These are phyloP conservation scores for Adoxophyes honmai DNA, from an alignment of 1,140 invertebrate species.

Conservation along the genomic window DNA sequence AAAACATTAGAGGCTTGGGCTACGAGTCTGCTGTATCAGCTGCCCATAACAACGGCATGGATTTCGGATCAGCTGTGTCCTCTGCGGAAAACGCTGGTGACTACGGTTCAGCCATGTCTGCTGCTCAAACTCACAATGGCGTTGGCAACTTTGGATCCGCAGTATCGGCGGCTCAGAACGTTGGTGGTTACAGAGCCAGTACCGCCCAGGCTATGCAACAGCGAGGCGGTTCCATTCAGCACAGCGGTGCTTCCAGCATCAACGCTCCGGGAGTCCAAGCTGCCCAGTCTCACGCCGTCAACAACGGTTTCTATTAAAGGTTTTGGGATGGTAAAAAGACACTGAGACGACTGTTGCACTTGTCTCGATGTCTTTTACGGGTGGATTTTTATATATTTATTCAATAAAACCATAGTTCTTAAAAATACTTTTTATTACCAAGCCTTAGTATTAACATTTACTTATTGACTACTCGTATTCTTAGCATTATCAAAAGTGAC, in stretches of 20 bases:
- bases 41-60: constrained; percentile 29
- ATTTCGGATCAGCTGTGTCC: constrained; percentile 26
- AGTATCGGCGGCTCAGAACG: constrained; percentile 36
- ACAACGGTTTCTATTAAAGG: constrained; percentile 46
- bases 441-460: not conserved
- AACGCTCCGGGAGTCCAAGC: constrained; percentile 55
- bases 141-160: constrained; percentile 25
- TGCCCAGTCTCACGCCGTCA: constrained; percentile 51
- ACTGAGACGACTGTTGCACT: constrained; percentile 45
- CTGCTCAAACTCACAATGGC: constrained; percentile 31
- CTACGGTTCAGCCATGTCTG: constrained; percentile 41
- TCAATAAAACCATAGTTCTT: constrained; percentile 28
- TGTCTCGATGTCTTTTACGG: constrained; percentile 40
- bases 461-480: constrained; percentile 16
- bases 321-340: constrained; percentile 26
- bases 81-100: constrained; percentile 25
- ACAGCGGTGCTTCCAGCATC: constrained; percentile 51
- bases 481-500: constrained; percentile 31
- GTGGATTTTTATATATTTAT: not conserved
- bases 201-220: constrained; percentile 47
- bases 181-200: constrained; percentile 41
- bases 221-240: constrained; percentile 33
- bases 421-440: not conserved
- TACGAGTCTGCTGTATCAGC: constrained; percentile 43
- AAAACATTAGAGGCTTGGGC: constrained; percentile 30